Evolutionary conservation across 1,140 invertebrate genomes (phyloP), one percentile per base, ranked within the genome.

Genomic region (Zaprionus ghesquierei): DNA sequence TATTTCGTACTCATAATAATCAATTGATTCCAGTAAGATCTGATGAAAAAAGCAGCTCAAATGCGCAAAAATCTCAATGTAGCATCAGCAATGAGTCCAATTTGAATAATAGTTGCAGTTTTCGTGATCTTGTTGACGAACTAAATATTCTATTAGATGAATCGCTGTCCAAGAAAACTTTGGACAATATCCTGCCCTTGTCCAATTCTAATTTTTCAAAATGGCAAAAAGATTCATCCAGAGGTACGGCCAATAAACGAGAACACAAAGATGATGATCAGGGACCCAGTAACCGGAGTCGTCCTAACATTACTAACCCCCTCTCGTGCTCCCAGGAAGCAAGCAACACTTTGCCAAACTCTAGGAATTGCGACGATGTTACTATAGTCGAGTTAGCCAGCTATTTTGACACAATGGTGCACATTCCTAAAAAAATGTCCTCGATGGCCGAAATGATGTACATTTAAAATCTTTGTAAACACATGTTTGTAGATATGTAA

Each of bases 361-460:
- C 70, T n/a, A 94, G 44, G 23, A 78, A 92, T 93, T 89, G 93
- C 94, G 92, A 94, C 92, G 95, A 96, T 92, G 95, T 97, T 41
- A 98, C 96, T 44, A 98, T 98, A 78, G 96, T 97, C 87, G 97
- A 98, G 93, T 93, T 98, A 76, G 97, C 97, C 55, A 96, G 96
- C 90, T 98, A 98, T 92, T 97, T 98, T 92, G 97, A 98, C 92
- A 96, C 97, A 77, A 95, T 97, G 91, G 96, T 98, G 63, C 96
- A 98, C 94, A 98, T 98, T 93, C 97, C 97, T 72, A 97, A 97
- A 92, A 98, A 98, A 92, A 98, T 98, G 97, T 98, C 97, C 31
- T 95, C 96, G 54, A 98, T 98, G 97, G 97, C 97, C 59, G 97
- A 98, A 93, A 98, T 98, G 97, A 98, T 98, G 97, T 98, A 98